These are phyloP conservation scores for Macroglossus sobrinus DNA, from an alignment of 2,113 vertebrate species.

Conservation along the genomic window DNA sequence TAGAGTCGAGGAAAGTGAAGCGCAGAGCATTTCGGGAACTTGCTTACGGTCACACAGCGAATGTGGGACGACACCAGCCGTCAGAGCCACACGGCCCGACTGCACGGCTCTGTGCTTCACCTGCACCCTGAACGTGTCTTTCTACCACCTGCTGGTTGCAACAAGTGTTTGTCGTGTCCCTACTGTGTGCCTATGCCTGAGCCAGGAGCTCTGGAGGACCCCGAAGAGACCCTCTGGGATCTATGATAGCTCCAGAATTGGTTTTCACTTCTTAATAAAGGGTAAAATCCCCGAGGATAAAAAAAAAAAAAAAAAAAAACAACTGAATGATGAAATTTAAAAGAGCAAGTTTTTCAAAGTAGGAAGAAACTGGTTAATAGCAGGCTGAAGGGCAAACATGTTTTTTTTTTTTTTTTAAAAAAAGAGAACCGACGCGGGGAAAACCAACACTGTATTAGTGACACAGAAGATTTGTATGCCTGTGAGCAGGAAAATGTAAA, in stretches of 20 bases:
- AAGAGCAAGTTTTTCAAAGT: conserved; percentile 73
- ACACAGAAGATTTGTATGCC: conserved; percentile 51
- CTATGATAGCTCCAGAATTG: conserved; percentile 70
- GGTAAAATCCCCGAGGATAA: conserved; percentile 52
- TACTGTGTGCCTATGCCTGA: neutral
- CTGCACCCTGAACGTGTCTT: fast-evolving
- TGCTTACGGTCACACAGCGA: neutral
- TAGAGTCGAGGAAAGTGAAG: neutral
- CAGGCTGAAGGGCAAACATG: conserved; percentile 67
- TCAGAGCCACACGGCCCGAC: fast-evolving
- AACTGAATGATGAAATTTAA: conserved; percentile 72
- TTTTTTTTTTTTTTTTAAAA: neutral
- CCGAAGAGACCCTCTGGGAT: conserved; percentile 56
- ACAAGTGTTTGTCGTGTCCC: neutral
- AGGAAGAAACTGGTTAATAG: conserved; percentile 75
- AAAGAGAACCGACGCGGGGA: conserved; percentile 42
- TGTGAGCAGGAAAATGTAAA: conserved; percentile 52
- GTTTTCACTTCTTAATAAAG: conserved; percentile 74
- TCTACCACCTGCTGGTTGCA: neutral
- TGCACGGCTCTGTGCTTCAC: neutral
- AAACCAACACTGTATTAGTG: conserved; percentile 59
- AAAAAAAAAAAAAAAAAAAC: no score
- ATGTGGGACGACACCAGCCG: neutral
- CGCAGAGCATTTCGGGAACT: neutral
- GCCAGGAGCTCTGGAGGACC: neutral